phyloP scores from a whole-genome alignment of 2,888 invertebrate species.

The Helicoverpa assulta region DNA sequence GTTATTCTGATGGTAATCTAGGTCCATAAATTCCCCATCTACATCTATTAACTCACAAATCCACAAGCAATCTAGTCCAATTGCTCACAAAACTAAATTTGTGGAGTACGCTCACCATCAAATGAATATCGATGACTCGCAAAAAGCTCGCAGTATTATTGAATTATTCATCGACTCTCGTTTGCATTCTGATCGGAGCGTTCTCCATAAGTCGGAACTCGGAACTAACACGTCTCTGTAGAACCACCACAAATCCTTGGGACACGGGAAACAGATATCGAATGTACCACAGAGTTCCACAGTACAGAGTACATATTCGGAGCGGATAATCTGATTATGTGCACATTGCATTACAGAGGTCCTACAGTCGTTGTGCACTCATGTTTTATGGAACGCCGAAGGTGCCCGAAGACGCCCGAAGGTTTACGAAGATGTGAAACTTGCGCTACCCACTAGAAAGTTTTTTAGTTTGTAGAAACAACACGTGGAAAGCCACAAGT shows the following conservation, averaged over 20 bases:
- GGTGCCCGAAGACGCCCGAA: conserved; percentile 39
- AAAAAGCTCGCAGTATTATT: conserved; percentile 67
- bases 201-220: conserved; percentile 64
- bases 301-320: conserved; percentile 20
- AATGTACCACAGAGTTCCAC: conserved; percentile 18
- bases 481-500: conserved; percentile 46
- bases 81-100: conserved; percentile 57
- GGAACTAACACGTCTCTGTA: conserved; percentile 56
- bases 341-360: conserved; percentile 21
- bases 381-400: conserved; percentile 52
- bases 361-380: conserved; percentile 47
- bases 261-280: conserved; percentile 61
- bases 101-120: conserved; percentile 63
- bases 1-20: not conserved
- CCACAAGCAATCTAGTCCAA: conserved; percentile 20
- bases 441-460: conserved; percentile 41
- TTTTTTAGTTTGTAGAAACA: conserved; percentile 47
- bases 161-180: conserved; percentile 75
- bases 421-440: conserved; percentile 32
- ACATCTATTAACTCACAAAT: conserved; percentile 23
- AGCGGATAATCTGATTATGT: conserved; percentile 50
- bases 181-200: conserved; percentile 73
- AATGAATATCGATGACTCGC: conserved; percentile 76
- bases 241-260: conserved; percentile 55
- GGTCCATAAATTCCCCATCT: not conserved